Conservation (phyloP, 2,113 vertebrate genomes). For the Epinephelus moara region DNA sequence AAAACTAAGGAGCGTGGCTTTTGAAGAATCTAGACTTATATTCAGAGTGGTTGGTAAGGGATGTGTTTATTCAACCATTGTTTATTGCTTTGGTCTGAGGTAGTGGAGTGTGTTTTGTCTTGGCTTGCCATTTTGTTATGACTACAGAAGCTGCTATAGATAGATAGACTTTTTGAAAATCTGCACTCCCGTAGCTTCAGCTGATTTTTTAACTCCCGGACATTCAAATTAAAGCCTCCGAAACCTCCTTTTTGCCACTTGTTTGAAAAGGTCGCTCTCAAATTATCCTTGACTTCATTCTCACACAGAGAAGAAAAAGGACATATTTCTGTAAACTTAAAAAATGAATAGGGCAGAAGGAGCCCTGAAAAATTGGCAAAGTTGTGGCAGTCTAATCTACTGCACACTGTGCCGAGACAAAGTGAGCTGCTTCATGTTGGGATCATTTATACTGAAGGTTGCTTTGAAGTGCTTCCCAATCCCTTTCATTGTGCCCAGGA, state of each 20-base stretch:
- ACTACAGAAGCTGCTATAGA: constrained; percentile 79
- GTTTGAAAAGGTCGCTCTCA: constrained; percentile 67
- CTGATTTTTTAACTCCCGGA: constrained; percentile 63
- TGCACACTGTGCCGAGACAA: constrained; percentile 78
- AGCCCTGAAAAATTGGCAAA: constrained; percentile 70
- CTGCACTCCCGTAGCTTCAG: constrained; percentile 47
- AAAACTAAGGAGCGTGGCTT: constrained; percentile 72
- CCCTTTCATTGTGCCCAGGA: constrained; percentile 82
- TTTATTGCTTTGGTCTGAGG: constrained; percentile 81
- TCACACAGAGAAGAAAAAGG: constrained; percentile 41
- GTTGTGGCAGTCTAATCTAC: constrained; percentile 76
- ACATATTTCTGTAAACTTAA: constrained; percentile 61
- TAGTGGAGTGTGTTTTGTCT: constrained; percentile 82
- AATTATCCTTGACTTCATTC: constrained; percentile 66
- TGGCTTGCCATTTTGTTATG: constrained; percentile 80
- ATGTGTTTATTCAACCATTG: constrained; percentile 82
- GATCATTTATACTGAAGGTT: constrained; percentile 77
- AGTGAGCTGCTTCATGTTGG: constrained; percentile 76
- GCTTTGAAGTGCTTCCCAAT: constrained; percentile 86
- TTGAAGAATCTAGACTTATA: constrained; percentile 75
- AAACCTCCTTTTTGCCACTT: constrained; percentile 25
- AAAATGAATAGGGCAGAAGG: constrained; percentile 59
- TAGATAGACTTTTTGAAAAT: constrained; percentile 70
- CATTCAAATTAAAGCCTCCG: constrained; percentile 73
- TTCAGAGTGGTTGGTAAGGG: constrained; percentile 74